Conservation (phyloP, 2,888 invertebrate species). For the Diaprepes abbreviatus region DNA sequence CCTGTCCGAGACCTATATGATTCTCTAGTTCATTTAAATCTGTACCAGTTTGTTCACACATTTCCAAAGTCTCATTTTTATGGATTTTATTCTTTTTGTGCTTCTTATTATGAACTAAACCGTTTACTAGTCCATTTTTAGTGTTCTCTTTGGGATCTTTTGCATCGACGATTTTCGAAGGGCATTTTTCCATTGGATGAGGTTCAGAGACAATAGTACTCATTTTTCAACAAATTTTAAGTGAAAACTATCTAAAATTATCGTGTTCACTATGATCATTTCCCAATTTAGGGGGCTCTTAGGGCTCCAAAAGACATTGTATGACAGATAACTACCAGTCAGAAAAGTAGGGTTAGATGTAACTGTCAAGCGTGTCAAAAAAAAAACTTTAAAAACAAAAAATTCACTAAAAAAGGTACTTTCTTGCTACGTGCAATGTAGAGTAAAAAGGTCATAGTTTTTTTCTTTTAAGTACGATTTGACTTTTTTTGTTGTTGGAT, state of each 20-base stretch:
- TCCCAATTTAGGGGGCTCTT: constrained; percentile 28
- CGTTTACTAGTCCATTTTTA: constrained; percentile 57
- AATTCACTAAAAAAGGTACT: neutral
- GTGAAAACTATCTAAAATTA: constrained; percentile 23
- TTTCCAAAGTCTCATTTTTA: constrained; percentile 42
- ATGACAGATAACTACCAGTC: constrained; percentile 39
- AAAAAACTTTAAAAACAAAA: neutral
- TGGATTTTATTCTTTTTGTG: constrained; percentile 54
- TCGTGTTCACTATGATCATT: constrained; percentile 28
- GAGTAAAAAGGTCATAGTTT: too few species aligned
- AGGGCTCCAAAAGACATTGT: constrained; percentile 33
- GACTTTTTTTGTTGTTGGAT: too few species aligned
- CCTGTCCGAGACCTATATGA: constrained; percentile 47
- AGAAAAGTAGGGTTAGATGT: constrained; percentile 36
- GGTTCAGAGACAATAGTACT: constrained; percentile 54
- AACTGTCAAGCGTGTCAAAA: constrained; percentile 25
- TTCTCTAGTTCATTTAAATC: constrained; percentile 26
- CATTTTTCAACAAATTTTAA: constrained; percentile 51
- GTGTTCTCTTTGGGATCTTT: constrained; percentile 47
- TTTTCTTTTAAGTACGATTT: too few species aligned
- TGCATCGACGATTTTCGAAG: constrained; percentile 53
- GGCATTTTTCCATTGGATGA: constrained; percentile 56
- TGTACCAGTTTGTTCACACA: constrained; percentile 52
- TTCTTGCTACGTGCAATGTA: too few species aligned
- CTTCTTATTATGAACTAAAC: constrained; percentile 51